These are phyloP conservation scores for Electrophaes corylata DNA, from an alignment of 2,888 invertebrate genomes.

Conservation along the genomic window DNA sequence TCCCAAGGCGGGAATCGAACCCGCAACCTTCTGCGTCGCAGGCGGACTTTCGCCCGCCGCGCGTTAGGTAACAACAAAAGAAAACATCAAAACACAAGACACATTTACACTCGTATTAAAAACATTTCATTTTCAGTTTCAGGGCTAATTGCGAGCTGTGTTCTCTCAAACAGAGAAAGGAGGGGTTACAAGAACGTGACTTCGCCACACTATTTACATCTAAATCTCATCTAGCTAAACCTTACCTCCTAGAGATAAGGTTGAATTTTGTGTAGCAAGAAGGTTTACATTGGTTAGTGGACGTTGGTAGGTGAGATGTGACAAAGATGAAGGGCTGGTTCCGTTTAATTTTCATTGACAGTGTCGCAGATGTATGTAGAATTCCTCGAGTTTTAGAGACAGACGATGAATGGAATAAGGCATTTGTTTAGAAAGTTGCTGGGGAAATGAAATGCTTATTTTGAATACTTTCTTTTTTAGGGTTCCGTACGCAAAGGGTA, in stretches of 20 bases:
- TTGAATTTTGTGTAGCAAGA: conserved; percentile 34
- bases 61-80: conserved; percentile 15
- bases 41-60: no score
- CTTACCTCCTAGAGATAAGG: conserved; percentile 30
- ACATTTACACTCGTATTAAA: conserved; percentile 52
- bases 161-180: conserved; percentile 63
- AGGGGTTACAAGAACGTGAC: conserved; percentile 48
- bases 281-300: not conserved
- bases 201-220: conserved; percentile 10
- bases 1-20: no score
- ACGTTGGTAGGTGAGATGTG: conserved; percentile 48
- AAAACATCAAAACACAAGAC: conserved; percentile 43
- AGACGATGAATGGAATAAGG: conserved; percentile 18
- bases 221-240: not conserved
- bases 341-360: conserved; percentile 74
- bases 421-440: conserved; percentile 5
- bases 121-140: conserved; percentile 52
- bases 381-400: conserved; percentile 22
- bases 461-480: no score
- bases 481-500: no score
- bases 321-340: conserved; percentile 68
- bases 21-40: no score
- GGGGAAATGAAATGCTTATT: conserved; percentile 1
- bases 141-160: conserved; percentile 70
- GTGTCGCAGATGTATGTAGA: conserved; percentile 43